Percentiles rank a stretch among this genome's conserved stretches.
Evolutionary conservation across 2,888 invertebrate species (phyloP).

Genomic region (Anoncus sp.): DNA sequence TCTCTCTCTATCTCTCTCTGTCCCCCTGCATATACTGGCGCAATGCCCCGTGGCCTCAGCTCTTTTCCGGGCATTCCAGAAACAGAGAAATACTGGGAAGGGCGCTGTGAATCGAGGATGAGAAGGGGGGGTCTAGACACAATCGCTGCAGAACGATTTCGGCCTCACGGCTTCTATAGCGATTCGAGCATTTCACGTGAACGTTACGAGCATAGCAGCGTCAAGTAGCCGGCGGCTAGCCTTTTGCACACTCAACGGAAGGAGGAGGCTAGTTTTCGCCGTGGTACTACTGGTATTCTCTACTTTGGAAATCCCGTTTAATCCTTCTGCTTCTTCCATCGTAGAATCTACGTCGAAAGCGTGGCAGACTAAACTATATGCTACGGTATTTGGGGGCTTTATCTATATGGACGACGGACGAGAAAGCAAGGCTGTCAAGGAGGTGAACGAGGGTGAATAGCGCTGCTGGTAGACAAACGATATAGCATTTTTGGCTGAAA

Average conservation of each 20-base stretch:
- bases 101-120: slow-evolving; percentile 55
- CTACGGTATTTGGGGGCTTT: not conserved
- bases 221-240: slow-evolving; percentile 59
- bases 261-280: slow-evolving; percentile 53
- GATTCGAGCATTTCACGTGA: slow-evolving; percentile 44
- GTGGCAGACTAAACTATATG: slow-evolving; percentile 31
- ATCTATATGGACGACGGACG: not conserved
- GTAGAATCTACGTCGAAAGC: slow-evolving; percentile 22
- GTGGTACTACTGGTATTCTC: slow-evolving; percentile 29
- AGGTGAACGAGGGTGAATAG: slow-evolving; percentile 67
- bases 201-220: slow-evolving; percentile 54
- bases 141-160: slow-evolving; percentile 61
- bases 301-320: slow-evolving; percentile 29
- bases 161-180: slow-evolving; percentile 29
- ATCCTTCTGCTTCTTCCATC: slow-evolving; percentile 42
- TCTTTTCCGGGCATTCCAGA: slow-evolving; percentile 49
- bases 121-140: slow-evolving; percentile 44
- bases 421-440: slow-evolving; percentile 16
- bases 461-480: slow-evolving; percentile 76
- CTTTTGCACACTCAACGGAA: slow-evolving; percentile 54
- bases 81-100: slow-evolving; percentile 51
- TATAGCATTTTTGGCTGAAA: slow-evolving; percentile 78
- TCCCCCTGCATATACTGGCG: not conserved
- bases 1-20: slow-evolving; percentile 5
- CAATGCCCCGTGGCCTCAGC: slow-evolving; percentile 52